A percentile compares a stretch with the other conserved stretches of the same genome.
These are phyloP conservation scores for Drosophila greeni DNA, from an alignment of 2,888 invertebrate genomes.

Conservation along the genomic window DNA sequence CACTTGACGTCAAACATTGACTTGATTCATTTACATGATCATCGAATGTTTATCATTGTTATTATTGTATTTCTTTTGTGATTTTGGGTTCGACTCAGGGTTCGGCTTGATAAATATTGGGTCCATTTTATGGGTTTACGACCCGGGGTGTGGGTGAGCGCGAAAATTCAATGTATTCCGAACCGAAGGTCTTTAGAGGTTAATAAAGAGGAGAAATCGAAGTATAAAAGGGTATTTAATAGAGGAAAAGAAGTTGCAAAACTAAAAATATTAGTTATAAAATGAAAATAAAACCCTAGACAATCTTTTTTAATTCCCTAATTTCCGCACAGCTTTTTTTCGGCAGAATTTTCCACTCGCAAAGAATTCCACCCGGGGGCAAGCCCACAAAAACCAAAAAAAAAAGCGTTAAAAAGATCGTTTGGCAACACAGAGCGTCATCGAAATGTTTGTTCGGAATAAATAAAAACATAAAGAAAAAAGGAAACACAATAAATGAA, in stretches of 20 bases:
- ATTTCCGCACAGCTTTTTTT: slow-evolving; percentile 10
- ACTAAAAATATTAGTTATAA: too few species aligned
- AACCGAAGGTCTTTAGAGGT: background rate
- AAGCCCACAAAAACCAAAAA: slow-evolving; percentile 54
- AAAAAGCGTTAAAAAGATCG: slow-evolving; percentile 38
- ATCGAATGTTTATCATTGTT: slow-evolving; percentile 43
- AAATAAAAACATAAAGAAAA: slow-evolving; percentile 48
- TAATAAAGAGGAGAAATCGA: background rate
- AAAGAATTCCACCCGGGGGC: slow-evolving; percentile 39
- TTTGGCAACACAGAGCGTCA: slow-evolving; percentile 48
- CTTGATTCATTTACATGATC: slow-evolving; percentile 62
- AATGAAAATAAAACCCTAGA: background rate
- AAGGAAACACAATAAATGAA: slow-evolving; percentile 46
- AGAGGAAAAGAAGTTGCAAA: background rate
- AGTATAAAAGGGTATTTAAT: background rate
- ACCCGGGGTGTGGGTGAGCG: slow-evolving; percentile 9
- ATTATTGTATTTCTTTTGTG: slow-evolving; percentile 17
- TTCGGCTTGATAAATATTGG: slow-evolving; percentile 23
- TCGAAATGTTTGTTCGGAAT: slow-evolving; percentile 53
- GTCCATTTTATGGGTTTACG: slow-evolving; percentile 16
- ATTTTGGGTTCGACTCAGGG: slow-evolving; percentile 13
- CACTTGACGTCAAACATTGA: slow-evolving; percentile 55
- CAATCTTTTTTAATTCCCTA: background rate
- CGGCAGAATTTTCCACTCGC: slow-evolving; percentile 55
- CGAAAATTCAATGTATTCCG: slow-evolving; percentile 8